Conservation (phyloP, 2,888 invertebrate species). For the Synanthedon tipuliformis region DNA sequence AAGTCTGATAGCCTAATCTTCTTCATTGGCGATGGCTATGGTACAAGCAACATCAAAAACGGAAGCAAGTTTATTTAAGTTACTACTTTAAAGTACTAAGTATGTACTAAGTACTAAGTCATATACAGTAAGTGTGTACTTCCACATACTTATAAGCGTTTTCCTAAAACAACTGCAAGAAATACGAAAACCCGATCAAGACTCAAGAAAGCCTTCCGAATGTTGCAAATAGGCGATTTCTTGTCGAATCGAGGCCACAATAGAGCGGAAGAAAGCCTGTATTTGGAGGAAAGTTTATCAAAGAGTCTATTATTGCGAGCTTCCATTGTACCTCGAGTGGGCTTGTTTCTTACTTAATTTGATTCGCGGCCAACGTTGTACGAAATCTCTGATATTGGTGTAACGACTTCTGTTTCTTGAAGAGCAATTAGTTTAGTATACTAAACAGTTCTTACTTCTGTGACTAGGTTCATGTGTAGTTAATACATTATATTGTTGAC, state of each 20-base stretch:
- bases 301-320: constrained; percentile 17
- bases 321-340: constrained; percentile 3
- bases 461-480: no score
- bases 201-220: constrained; percentile 7
- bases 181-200: constrained; percentile 18
- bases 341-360: constrained; percentile 18
- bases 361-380: not conserved
- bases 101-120: no score
- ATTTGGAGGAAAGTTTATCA: constrained; percentile 19
- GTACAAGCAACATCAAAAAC: no score
- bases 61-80: no score
- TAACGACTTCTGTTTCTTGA: not conserved
- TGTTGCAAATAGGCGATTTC: constrained; percentile 21
- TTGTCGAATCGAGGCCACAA: constrained; percentile 22
- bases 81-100: no score
- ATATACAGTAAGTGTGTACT: not conserved
- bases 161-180: not conserved
- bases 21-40: no score
- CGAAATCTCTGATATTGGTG: not conserved
- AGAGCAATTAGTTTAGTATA: no score
- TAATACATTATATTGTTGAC: no score
- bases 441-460: no score
- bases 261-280: constrained; percentile 14
- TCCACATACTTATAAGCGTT: not conserved
- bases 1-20: no score